Conservation (phyloP, 2,888 invertebrate genomes). For the Argyresthia albistria region DNA sequence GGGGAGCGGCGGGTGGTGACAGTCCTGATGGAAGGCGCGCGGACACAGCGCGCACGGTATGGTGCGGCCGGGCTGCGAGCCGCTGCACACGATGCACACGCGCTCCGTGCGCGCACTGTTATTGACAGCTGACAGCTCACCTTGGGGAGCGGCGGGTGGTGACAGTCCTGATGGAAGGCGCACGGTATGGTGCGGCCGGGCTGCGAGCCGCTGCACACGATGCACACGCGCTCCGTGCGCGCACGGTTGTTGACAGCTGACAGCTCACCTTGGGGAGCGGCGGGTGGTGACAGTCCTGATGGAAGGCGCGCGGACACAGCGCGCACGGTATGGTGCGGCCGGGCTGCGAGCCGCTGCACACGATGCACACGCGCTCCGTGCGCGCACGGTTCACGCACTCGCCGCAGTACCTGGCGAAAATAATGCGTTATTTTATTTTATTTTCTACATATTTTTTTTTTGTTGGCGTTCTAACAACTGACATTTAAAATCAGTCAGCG, state of each 20-base stretch:
- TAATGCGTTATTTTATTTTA: no score
- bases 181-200: conserved; percentile 81
- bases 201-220: conserved; percentile 87
- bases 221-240: conserved; percentile 92
- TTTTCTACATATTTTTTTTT: no score
- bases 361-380: conserved; percentile 93
- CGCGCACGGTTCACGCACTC: conserved; percentile 95
- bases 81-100: conserved; percentile 94
- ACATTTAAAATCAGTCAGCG: no score
- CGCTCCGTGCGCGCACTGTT: conserved; percentile 94
- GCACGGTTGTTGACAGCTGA: conserved; percentile 78
- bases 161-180: conserved; percentile 94
- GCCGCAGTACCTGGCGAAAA: conserved; percentile 88
- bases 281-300: conserved; percentile 94
- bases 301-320: conserved; percentile 91
- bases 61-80: conserved; percentile 69
- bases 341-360: conserved; percentile 81
- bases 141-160: conserved; percentile 88
- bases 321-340: conserved; percentile 87
- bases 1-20: conserved; percentile 88
- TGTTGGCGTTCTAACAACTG: no score
- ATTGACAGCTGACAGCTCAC: conserved; percentile 77
- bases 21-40: conserved; percentile 93
- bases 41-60: conserved; percentile 93
- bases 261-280: conserved; percentile 76